Evolutionary conservation across 2,888 invertebrate species (phyloP), one percentile per base, ranked within the genome.

Genomic region (Cryptocephalus primarius): DNA sequence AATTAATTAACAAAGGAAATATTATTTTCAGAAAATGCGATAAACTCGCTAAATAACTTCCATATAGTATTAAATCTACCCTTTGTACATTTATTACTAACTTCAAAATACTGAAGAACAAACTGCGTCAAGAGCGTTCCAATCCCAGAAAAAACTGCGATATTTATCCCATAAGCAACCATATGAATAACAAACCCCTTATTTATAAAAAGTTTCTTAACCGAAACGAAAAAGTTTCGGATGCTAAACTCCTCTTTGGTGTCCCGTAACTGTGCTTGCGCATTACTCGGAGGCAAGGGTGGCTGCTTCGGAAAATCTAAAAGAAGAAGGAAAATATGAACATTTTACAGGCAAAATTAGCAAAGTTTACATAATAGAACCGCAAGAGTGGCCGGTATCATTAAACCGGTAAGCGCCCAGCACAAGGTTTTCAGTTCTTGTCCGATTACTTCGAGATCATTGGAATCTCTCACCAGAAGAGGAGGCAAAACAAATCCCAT

Each of bases 121-220:
- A 94, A 82, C 71, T 85, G 85, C 68, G 89, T 92, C 42, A 95
- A 79, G 39, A 94, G 77, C 0, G 95, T 96, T 1, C 93, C 92
- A 56, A 96, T 86, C 33, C 93, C 94, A 66, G 95, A 95, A 71
- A 93, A 95, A 6, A 88, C 88, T 1, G 94, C 95, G 11, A 94
- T 89, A 71, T 94, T 96, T 60, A 93, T 80, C 1, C 92, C 91
- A 63, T 93, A 94, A 6, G 90, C 88, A 44, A 89, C 63, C 46
- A 88, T 75, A 32, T 93, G 78, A 34, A 91, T 71, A 36, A 88
- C 70, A 66, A 91, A 94, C 63, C 85, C 85, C 42, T 75, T 71
- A 70, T 92, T 90, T 33, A 77, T 78, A 56, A 87, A 63, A 38
- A 95, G 77, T 55, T 82, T 78, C 69, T 80, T 83, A 49, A 88